Evolutionary conservation across 2,888 invertebrate species (phyloP), one percentile per base, ranked within the genome.

Genomic region (Dusona sp.): DNA sequence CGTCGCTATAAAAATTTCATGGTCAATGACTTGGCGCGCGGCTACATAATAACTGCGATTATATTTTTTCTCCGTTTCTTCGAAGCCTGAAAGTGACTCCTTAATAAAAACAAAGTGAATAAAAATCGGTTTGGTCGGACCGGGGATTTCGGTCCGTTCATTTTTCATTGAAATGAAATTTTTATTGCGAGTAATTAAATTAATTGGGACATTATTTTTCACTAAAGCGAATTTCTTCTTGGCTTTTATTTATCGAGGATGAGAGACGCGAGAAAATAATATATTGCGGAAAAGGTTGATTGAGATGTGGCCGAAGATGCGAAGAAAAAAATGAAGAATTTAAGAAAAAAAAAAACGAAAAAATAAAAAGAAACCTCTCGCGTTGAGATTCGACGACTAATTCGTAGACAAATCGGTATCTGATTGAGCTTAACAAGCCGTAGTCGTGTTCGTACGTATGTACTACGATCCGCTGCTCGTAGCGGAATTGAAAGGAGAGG

Each of bases 11-110:
- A 80, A 61, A 80, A 84, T 80, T 88, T 89, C 90, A 89, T 90
- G 90, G 91, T 91, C 91, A 90, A 91, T 91, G 91, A 91, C 91
- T 90, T 85, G 81, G 80, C 68, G 78, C 22, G 36, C 19, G 45
- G 36, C 57, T 22, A 61, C 83, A 80, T 83, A 86, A 86, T 78
- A 83, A 67, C 77, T 65, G 48, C 61, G 25, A 57, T 29, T 9
- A 16, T 38, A 3, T 36, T 36, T 13, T 19, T 22, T 45, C 51
- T 11, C 9, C 33, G 7, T 57, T 38, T 57, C 57, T 9, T 38
- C 36, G 38, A 29, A 68, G 36, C 4, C 51, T 51, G 16, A 19
- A 25, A 70, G 29, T 70, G 16, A 51, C 51, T 51, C 36, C 33
- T 51, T 48, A n/a, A 68, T 68, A 16, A 45, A 70, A 25, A 19